Base-by-base conservation (phyloP, 2,797 vertebrate genomes). In the Emys orbicularis region DNA sequence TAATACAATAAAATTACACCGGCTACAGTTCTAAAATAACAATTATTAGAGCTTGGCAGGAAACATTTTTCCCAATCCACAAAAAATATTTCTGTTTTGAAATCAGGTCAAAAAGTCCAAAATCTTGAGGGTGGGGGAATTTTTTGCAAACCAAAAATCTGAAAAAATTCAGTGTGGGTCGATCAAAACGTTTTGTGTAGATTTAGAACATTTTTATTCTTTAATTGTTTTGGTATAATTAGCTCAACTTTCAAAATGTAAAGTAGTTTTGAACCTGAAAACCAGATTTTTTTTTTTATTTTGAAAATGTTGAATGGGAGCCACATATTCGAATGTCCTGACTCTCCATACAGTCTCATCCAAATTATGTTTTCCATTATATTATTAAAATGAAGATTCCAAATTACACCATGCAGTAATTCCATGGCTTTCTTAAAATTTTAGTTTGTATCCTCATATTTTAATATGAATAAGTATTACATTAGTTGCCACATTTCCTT, bases 381-480 rank as follows among this genome's bases (percentile, higher is more conserved):
- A n/a, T 80, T 82, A 65, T 52, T 95, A 25, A 86, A 52, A 86
- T 74, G 13, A 88, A 91, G 89, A 91, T 84, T 80, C 65, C 57
- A 57, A 90, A 83, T 12, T 9, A 72, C n/a, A 11, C 65, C 37
- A 72, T 23, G 12, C 79, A 41, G 18, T 7, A 76, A 41, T 79
- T 83, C 4, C 37, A 0, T 47, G 88, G 56, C 8, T n/a, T 86
- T 90, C 25, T 56, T 2, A 74, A 88, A 92, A 79, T 41, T 86
- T 93, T 84, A 90, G 41, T 90, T 0, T 59, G 80, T 90, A 47
- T 79, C 16, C 19, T 13, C 13, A 79, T 84, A n/a, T 77, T 87
- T 61, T 19, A 88, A 5, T 85, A 61, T 85, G 1, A 52, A 23
- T 88, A 94, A 79, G 52, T 77, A 8, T 53, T 89, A 3, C 3